phyloP scores from a whole-genome alignment of 1,140 invertebrate genomes.

The Eumeta japonica region DNA sequence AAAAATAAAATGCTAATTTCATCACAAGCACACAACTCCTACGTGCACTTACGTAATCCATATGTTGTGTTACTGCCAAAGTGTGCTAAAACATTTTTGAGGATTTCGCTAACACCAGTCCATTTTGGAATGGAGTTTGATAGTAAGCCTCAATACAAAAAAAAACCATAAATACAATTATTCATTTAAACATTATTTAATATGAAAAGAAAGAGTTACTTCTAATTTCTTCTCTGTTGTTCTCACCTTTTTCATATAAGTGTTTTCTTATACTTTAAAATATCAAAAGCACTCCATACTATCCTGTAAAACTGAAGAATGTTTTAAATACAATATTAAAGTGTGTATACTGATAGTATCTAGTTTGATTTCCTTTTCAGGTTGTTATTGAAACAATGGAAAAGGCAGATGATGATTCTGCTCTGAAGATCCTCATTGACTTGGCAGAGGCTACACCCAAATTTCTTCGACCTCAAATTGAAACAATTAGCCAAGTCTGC shows the following conservation, averaged over 20 bases:
- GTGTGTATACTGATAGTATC: neutral
- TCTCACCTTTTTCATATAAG: no score
- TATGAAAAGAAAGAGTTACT: no score
- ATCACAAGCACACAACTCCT: conserved; percentile 33
- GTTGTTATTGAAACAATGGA: conserved; percentile 78
- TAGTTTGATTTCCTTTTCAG: conserved; percentile 42
- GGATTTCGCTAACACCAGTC: conserved; percentile 40
- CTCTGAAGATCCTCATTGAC: conserved; percentile 91
- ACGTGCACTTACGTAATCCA: conserved; percentile 19
- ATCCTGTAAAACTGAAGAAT: no score
- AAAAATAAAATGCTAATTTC: no score
- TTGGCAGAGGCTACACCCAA: conserved; percentile 91
- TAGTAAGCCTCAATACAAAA: conserved; percentile 37
- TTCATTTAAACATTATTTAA: no score
- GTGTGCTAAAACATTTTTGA: conserved; percentile 32
- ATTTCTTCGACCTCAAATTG: conserved; percentile 83
- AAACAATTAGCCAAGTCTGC: conserved; percentile 86
- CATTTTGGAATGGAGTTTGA: conserved; percentile 38
- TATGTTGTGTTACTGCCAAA: conserved; percentile 28
- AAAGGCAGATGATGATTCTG: conserved; percentile 82
- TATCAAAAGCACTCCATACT: no score
- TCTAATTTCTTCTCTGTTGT: no score
- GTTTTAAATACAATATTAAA: neutral
- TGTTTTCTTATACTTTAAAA: no score
- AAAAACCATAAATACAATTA: neutral